Percentiles rank a stretch among this genome's conserved stretches.
phyloP scores from a whole-genome alignment of 2,797 vertebrate species.

The Bradypodion ventrale region DNA sequence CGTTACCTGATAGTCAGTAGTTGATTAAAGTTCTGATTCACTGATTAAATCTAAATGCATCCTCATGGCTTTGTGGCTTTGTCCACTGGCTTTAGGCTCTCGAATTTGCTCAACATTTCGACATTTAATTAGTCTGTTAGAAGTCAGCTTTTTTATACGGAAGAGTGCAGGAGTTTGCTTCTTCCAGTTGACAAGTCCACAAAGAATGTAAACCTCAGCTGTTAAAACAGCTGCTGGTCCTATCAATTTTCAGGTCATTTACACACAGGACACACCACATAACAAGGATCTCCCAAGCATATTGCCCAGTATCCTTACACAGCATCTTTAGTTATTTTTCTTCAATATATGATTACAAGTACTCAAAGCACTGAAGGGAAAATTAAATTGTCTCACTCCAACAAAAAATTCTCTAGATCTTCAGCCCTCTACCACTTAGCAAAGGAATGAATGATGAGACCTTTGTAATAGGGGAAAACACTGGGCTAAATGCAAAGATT shows the following conservation, averaged over 20 bases:
- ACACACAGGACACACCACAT: neutral
- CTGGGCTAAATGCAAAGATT: no score
- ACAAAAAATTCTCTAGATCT: no score
- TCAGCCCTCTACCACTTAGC: no score
- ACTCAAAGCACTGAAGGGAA: neutral
- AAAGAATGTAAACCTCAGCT: constrained; percentile 21
- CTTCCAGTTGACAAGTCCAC: neutral
- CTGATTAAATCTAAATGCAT: neutral
- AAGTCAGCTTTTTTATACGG: neutral
- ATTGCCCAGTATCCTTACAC: neutral
- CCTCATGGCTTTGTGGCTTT: neutral
- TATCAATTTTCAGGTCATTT: constrained; percentile 23
- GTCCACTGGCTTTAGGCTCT: neutral
- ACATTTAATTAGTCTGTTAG: neutral
- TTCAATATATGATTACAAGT: no score
- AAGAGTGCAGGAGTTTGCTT: neutral
- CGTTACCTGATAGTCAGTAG: no score
- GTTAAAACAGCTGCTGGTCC: constrained; percentile 25
- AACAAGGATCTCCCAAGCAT: constrained; percentile 6
- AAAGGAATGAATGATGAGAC: no score
- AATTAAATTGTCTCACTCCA: no score
- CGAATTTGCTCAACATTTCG: neutral
- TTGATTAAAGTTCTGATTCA: neutral
- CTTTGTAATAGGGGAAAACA: no score
- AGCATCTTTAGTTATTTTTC: neutral